Conservation (phyloP, 2,797 vertebrate genomes). For the Loriculus beryllinus region DNA sequence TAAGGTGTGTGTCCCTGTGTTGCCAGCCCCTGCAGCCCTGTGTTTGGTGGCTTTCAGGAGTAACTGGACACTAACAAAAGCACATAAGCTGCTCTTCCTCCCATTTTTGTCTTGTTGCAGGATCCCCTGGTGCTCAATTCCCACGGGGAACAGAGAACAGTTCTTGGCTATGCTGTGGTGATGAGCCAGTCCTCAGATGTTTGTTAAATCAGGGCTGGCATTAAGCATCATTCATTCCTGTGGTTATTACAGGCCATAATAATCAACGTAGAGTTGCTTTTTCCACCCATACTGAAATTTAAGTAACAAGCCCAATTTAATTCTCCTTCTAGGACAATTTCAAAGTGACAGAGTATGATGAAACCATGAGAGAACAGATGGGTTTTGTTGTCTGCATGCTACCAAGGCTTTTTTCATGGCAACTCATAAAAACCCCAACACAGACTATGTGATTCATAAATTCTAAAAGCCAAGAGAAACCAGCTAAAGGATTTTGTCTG, state of each 20-base stretch:
- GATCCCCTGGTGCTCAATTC: background rate
- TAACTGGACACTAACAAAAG: background rate
- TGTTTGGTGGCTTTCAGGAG: background rate
- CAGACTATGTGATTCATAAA: slow-evolving; percentile 28
- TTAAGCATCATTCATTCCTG: background rate
- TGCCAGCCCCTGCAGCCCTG: background rate
- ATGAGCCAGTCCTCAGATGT: background rate
- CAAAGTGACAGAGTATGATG: background rate
- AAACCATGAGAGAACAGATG: background rate
- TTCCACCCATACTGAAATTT: slow-evolving; percentile 14
- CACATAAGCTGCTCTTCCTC: background rate
- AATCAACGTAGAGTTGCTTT: background rate
- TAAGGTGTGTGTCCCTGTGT: background rate
- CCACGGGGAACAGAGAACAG: background rate
- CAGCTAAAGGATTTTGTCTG: slow-evolving; percentile 35
- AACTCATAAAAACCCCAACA: background rate
- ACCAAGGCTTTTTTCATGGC: background rate
- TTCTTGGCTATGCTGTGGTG: background rate
- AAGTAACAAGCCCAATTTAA: background rate
- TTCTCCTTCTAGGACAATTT: background rate
- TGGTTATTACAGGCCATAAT: background rate
- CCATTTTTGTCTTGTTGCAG: background rate
- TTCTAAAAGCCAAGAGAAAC: background rate
- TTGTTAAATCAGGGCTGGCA: background rate
- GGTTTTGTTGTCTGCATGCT: background rate